Conservation (phyloP, 1,140 invertebrate species). For the Drosophila grimshawi region DNA sequence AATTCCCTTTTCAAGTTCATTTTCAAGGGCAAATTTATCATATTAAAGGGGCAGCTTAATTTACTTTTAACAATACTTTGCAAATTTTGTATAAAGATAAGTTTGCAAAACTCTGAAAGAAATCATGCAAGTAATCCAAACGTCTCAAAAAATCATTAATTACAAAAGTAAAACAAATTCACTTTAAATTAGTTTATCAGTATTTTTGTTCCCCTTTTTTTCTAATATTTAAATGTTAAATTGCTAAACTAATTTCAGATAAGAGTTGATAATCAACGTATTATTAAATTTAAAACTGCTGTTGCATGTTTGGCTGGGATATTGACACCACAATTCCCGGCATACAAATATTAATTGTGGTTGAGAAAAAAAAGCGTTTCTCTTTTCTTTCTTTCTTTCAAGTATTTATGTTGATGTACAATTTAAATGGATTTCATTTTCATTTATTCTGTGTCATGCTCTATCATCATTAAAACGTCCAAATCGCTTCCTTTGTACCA, state of each 20-base stretch:
- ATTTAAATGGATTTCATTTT: constrained; percentile 72
- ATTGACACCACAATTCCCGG: not conserved
- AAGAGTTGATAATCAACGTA: not conserved
- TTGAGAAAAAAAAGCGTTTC: not conserved
- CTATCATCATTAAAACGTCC: constrained; percentile 81
- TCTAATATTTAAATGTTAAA: not conserved
- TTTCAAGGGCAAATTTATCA: constrained; percentile 35
- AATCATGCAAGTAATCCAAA: too few species aligned
- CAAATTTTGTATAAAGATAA: not conserved
- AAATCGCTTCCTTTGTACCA: constrained; percentile 77
- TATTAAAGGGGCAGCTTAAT: constrained; percentile 8
- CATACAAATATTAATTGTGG: not conserved
- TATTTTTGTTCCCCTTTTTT: too few species aligned
- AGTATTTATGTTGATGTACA: constrained; percentile 40
- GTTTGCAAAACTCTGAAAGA: not conserved
- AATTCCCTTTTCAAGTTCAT: constrained; percentile 19
- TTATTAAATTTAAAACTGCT: not conserved
- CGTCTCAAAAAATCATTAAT: too few species aligned
- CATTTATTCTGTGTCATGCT: constrained; percentile 81
- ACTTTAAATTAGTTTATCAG: too few species aligned
- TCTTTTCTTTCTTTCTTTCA: constrained; percentile 6
- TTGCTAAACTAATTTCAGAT: not conserved
- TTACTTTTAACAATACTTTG: not conserved
- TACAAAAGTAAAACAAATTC: too few species aligned
- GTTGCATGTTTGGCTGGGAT: not conserved